phyloP scores from a whole-genome alignment of 1,140 invertebrate species.

The Asbolus verrucosus region DNA sequence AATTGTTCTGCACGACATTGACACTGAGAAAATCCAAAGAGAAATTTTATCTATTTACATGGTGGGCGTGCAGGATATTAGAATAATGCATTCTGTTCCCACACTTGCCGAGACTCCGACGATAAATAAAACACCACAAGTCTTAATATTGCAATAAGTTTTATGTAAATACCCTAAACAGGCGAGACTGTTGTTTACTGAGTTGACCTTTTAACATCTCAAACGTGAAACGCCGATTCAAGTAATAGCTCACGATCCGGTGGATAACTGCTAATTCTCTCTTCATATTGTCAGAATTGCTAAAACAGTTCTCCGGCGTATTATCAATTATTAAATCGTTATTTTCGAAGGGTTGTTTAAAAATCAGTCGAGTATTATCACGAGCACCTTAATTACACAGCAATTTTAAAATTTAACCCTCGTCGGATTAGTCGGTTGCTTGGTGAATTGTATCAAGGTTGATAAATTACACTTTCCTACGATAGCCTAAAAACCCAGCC shows the following conservation, averaged over 20 bases:
- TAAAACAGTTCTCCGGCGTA: neutral
- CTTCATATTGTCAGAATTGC: slow-evolving; percentile 25
- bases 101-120: slow-evolving; percentile 25
- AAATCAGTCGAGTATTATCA: too few species aligned
- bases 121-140: slow-evolving; percentile 12
- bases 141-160: slow-evolving; percentile 40
- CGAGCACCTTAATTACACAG: too few species aligned
- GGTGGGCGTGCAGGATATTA: slow-evolving; percentile 45
- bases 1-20: slow-evolving; percentile 45
- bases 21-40: slow-evolving; percentile 22
- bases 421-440: neutral
- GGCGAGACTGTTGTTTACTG: slow-evolving; percentile 6
- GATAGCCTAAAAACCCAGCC: slow-evolving; percentile 41
- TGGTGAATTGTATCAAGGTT: slow-evolving; percentile 9
- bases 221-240: slow-evolving; percentile 11
- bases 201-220: slow-evolving; percentile 26
- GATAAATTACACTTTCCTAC: slow-evolving; percentile 43
- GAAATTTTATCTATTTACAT: slow-evolving; percentile 49
- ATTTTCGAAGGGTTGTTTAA: neutral
- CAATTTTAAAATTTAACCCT: neutral
- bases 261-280: slow-evolving; percentile 33
- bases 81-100: slow-evolving; percentile 50
- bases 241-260: slow-evolving; percentile 43
- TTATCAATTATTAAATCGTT: too few species aligned
- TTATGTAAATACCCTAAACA: slow-evolving; percentile 46